Base-by-base conservation (phyloP, 1,140 invertebrate species). In the Orussus abietinus region DNA sequence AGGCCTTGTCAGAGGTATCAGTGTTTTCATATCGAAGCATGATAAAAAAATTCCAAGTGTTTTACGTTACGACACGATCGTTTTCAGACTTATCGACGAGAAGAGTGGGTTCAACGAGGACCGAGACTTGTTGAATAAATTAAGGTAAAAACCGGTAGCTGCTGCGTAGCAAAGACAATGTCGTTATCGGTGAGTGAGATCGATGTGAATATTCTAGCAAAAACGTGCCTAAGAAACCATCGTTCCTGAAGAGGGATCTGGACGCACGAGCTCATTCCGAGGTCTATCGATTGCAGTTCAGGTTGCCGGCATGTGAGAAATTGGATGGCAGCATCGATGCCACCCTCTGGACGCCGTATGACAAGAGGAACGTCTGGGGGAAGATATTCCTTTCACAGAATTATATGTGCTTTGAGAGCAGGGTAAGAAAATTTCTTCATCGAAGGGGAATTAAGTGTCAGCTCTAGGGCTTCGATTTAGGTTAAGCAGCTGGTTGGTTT, bases 371-470 rank as follows among this genome's bases (percentile, higher is more conserved):
- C 59, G 86, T 92, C 38, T 82, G 81, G 72, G 96, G 96, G n/a
- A 81, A 83, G 51, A 77, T 98, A 48, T 98, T 88, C 72, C 69
- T 99, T 15, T 98, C 94, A 1, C 84, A 88, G 55, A 95, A 95
- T 73, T 98, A 92, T 69, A 80, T 98, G 50, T 98, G 95, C 64
- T 98, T 98, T 71, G 86, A 91, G 64, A 97, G 94, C 72, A 81
- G 88, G 72, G 93, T 96, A 74, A 78, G 75, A 72, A n/a, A n/a
- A n/a, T n/a, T n/a, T n/a, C n/a, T n/a, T n/a, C n/a, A n/a, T n/a
- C n/a, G n/a, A 15, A 22, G 43, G 7, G 41, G 28, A 31, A 26
- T 26, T n/a, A 26, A 26, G n/a, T 9, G 25, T n/a, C n/a, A n/a
- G n/a, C n/a, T n/a, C 7, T n/a, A n/a, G n/a, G n/a, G n/a, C n/a